Evolutionary conservation across 2,888 invertebrate genomes (phyloP).

Genomic region (Hemistola chrysoprasaria): DNA sequence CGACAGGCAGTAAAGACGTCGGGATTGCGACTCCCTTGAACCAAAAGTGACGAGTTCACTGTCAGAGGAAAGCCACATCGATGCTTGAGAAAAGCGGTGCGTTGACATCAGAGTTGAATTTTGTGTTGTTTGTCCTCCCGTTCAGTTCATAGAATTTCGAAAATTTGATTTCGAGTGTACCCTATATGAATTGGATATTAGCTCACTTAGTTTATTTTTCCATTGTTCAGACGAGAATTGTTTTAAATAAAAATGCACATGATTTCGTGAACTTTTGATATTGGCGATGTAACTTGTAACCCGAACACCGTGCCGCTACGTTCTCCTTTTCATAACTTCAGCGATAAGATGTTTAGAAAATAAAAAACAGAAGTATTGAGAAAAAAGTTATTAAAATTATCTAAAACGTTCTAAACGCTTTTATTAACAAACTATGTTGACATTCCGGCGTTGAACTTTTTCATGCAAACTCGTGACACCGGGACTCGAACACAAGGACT

Average conservation of each 20-base stretch:
- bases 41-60: conserved; percentile 51
- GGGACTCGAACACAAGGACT: conserved; percentile 9
- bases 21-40: conserved; percentile 46
- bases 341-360: conserved; percentile 7
- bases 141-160: conserved; percentile 34
- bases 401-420: conserved; percentile 1
- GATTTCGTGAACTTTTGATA: conserved; percentile 10
- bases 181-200: conserved; percentile 33
- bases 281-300: conserved; percentile 10
- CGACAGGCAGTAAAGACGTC: conserved; percentile 61
- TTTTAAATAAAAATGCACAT: conserved; percentile 7
- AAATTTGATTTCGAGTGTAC: conserved; percentile 40
- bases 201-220: too few species aligned
- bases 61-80: conserved; percentile 41
- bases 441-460: conserved; percentile 8
- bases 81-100: conserved; percentile 43
- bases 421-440: conserved; percentile 3
- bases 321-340: conserved; percentile 4
- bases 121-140: conserved; percentile 33
- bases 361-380: conserved; percentile 8
- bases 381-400: conserved; percentile 8
- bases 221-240: conserved; percentile 6
- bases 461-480: conserved; percentile 3
- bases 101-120: conserved; percentile 43
- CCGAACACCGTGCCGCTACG: too few species aligned